Conservation (phyloP, 1,140 invertebrate species). For the Drosophila fuyamai region DNA sequence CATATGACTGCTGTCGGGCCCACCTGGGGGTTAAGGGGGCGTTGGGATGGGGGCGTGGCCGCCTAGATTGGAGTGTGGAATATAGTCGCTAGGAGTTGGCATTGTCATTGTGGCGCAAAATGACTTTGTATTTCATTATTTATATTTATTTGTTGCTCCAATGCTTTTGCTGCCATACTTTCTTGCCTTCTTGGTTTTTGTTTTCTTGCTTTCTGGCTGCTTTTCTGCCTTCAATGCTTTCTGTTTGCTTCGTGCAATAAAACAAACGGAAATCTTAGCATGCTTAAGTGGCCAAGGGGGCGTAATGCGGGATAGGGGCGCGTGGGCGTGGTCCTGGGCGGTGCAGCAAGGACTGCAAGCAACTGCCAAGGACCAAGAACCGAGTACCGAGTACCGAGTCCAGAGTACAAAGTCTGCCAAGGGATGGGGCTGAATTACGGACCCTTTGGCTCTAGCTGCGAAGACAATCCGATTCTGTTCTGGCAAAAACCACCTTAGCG, state of each 20-base stretch:
- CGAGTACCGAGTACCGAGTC: constrained; percentile 18
- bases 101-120: constrained; percentile 65
- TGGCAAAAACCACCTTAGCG: constrained; percentile 11
- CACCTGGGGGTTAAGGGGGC: constrained; percentile 2
- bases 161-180: neutral
- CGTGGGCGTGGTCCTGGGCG: constrained; percentile 7
- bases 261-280: constrained; percentile 72
- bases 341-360: constrained; percentile 22
- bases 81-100: constrained; percentile 27
- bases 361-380: constrained; percentile 31
- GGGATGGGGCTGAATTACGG: neutral
- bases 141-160: constrained; percentile 71
- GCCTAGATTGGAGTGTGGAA: constrained; percentile 3
- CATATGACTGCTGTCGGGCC: constrained; percentile 23
- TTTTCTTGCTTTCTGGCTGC: neutral
- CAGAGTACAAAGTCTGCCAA: constrained; percentile 1
- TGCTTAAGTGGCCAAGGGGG: constrained; percentile 63
- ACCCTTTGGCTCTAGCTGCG: constrained; percentile 6
- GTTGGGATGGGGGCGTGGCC: neutral
- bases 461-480: constrained; percentile 29
- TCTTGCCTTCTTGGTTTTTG: no score
- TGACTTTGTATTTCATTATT: constrained; percentile 78
- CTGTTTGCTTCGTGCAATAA: constrained; percentile 45
- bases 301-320: neutral
- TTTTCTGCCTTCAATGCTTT: neutral